Evolutionary conservation across 2,797 vertebrate species (phyloP).

Genomic region (Pseudopleuronectes americanus): DNA sequence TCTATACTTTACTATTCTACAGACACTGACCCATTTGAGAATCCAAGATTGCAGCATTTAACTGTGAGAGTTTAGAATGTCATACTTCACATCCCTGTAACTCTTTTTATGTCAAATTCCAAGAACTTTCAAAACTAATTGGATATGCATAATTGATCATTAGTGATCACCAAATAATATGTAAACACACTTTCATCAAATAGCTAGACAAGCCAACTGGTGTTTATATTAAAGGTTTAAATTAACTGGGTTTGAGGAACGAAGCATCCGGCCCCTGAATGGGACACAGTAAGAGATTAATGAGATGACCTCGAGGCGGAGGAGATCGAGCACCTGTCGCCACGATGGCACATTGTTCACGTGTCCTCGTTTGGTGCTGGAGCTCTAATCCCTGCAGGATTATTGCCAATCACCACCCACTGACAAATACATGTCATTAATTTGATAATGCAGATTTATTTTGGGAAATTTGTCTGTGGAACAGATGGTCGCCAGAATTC

Average conservation of each 20-base stretch:
- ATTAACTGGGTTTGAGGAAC: too few species aligned
- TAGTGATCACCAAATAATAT: too few species aligned
- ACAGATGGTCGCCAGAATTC: background rate
- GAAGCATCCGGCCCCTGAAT: conserved; percentile 26
- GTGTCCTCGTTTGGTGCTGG: conserved; percentile 13
- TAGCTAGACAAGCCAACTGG: too few species aligned
- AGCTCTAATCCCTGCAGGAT: conserved; percentile 23
- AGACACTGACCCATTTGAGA: background rate
- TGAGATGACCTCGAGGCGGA: conserved; percentile 46
- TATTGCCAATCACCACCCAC: background rate
- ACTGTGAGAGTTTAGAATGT: too few species aligned
- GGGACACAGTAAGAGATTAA: conserved; percentile 39
- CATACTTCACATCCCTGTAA: too few species aligned
- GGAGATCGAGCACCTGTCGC: conserved; percentile 48
- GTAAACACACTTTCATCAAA: too few species aligned
- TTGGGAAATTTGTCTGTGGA: background rate
- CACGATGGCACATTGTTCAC: conserved; percentile 44
- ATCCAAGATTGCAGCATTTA: too few species aligned
- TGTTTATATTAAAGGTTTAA: too few species aligned
- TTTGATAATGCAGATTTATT: background rate
- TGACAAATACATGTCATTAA: background rate
- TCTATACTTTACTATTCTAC: too few species aligned
- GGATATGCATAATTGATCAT: too few species aligned
- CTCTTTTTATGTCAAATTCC: too few species aligned
- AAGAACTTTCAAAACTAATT: too few species aligned